Conservation (phyloP, 1,140 invertebrate species). For the Hestina assimilis region DNA sequence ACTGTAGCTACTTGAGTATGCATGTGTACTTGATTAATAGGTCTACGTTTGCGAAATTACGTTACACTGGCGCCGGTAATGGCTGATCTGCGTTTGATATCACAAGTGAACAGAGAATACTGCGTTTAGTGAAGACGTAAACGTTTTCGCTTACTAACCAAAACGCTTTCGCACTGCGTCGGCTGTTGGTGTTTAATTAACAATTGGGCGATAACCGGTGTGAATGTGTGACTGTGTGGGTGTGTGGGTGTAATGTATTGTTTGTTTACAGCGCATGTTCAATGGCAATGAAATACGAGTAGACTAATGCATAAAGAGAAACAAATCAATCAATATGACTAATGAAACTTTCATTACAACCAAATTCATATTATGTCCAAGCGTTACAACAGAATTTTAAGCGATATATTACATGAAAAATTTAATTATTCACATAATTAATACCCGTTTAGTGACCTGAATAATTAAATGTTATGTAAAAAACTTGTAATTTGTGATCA, state of each 20-base stretch:
- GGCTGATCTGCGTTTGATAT: constrained; percentile 15
- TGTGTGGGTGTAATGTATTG: constrained; percentile 15
- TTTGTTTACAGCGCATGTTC: constrained; percentile 19
- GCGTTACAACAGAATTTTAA: no score
- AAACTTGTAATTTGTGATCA: no score
- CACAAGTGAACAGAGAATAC: constrained; percentile 14
- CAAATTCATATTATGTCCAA: no score
- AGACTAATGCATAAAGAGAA: constrained; percentile 5
- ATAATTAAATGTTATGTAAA: no score
- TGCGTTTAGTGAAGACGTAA: constrained; percentile 17
- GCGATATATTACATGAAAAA: no score
- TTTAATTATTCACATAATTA: no score
- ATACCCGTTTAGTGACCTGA: no score
- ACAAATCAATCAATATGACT: not conserved
- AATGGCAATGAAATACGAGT: constrained; percentile 18
- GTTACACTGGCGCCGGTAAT: constrained; percentile 26
- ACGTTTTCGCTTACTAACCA: constrained; percentile 11
- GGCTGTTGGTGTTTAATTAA: constrained; percentile 20
- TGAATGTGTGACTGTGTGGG: not conserved
- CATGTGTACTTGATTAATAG: constrained; percentile 31
- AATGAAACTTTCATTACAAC: not conserved
- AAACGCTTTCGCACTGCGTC: constrained; percentile 1
- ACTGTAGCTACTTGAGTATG: constrained; percentile 19
- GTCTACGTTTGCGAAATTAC: constrained; percentile 31
- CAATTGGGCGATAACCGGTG: constrained; percentile 18